Base-by-base conservation (phyloP, 2,797 vertebrate species). In the Pagetopsis macropterus region DNA sequence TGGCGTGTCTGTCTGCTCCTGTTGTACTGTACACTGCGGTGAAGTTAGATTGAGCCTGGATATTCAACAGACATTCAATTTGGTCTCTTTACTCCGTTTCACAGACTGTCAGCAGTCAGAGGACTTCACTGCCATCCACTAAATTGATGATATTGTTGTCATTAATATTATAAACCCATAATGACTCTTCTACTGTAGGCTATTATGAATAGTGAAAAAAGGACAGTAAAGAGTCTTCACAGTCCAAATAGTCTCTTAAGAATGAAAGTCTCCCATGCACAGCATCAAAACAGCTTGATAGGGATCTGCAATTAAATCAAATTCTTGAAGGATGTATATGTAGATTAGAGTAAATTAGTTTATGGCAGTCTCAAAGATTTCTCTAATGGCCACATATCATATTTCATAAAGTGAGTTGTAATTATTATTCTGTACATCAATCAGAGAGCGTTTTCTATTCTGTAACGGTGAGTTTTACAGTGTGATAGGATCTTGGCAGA, bases 1-100 rank as follows among this genome's bases (percentile, higher is more conserved):
- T 79, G 81, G 74, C 75, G 82, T 86, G 85, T 87, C 71, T 88
- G 86, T 80, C 88, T 87, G 87, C 90, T 91, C 79, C 89, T 91
- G 91, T 81, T 86, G 21, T 76, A 52, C 68, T 81, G 57, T 78
- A 69, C 65, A 67, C 37, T 60, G 45, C 16, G 48, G 33, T 9
- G 33, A 9, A 37, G 33, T 37, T 37, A 37, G 8, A 37, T 37
- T 37, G 33, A 37, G 33, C 33, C 33, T 37, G 33, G 33, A 37
- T 37, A 37, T 37, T 37, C 33, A 37, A 37, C 33, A 37, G 33
- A 37, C 33, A 37, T 37, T 37, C 33, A 37, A 37, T 37, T 37
- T 37, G 33, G 33, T 37, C 6, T 37, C 33, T 37, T 37, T 37
- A 9, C 33, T 37, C 33, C 6, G 8, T 37, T 37, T 37, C 33